Conservation (phyloP, 2,888 invertebrate species). For the Diaprepes abbreviatus region DNA sequence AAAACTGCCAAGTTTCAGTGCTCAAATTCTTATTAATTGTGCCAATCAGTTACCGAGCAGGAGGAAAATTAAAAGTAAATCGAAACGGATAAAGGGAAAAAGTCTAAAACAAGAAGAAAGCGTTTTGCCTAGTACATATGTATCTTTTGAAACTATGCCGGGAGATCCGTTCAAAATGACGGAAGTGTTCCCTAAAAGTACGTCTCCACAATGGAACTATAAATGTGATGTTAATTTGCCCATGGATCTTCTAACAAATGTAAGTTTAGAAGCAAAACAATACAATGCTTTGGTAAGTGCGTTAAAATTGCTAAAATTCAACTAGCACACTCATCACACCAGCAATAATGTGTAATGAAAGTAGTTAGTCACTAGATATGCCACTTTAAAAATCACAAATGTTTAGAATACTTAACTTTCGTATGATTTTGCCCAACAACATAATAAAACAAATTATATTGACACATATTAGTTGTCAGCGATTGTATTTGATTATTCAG, state of each 20-base stretch:
- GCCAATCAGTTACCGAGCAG: constrained; percentile 72
- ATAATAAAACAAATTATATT: too few species aligned
- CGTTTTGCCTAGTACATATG: constrained; percentile 73
- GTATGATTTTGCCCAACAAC: too few species aligned
- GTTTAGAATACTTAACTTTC: too few species aligned
- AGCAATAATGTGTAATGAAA: too few species aligned
- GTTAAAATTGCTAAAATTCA: background rate
- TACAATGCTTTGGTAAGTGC: background rate
- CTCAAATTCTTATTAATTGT: constrained; percentile 70
- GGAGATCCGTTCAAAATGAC: constrained; percentile 66
- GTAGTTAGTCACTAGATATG: too few species aligned
- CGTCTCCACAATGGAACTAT: constrained; percentile 72
- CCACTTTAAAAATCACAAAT: too few species aligned
- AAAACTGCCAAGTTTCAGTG: constrained; percentile 64
- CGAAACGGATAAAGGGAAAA: constrained; percentile 58
- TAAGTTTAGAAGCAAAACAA: constrained; percentile 62
- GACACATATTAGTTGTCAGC: too few species aligned
- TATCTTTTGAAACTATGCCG: constrained; percentile 71
- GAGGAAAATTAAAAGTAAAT: constrained; percentile 62
- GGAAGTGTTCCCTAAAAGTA: constrained; percentile 69
- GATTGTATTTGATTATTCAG: too few species aligned
- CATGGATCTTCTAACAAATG: constrained; percentile 70
- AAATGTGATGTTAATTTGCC: constrained; percentile 69
- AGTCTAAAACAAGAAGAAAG: constrained; percentile 57
- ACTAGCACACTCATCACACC: too few species aligned